Base-by-base conservation (phyloP, 1,140 invertebrate genomes). In the Drusus annulatus region DNA sequence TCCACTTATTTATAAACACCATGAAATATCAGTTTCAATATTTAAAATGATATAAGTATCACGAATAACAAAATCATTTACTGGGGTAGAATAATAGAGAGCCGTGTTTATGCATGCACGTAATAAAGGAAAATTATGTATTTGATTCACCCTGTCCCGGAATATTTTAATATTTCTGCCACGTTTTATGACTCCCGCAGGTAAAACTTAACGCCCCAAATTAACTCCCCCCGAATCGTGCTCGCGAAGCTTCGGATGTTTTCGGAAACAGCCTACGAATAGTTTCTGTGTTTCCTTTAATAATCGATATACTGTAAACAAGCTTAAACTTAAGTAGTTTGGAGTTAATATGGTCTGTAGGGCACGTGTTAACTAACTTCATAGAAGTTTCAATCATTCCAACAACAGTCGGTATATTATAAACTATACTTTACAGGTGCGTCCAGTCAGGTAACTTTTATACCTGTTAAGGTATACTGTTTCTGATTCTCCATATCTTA, bases 141-240 rank as follows among this genome's bases (percentile, higher is more conserved):
- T 36, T 36, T 6, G 31, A 36, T 25, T 74, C 23, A 28, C 28
- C 62, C 21, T 28, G 21, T 65, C 50, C 28, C 7, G n/a, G 19
- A 51, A 8, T 16, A 51, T 51, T 6, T 19, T 50, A 51, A 71
- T 50, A 71, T 71, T 50, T 21, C n/a, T 36, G 17, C 45, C 65
- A 17, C 31, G 45, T 71, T 71, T 82, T 76, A 82, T 82, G 75
- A 52, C 78, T 82, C 81, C 81, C 81, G 52, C 62, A 82, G 81
- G 81, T 82, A 82, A 82, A 82, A 82, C 81, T 79, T 79, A 82
- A 82, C 45, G 68, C 68, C 73, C 63, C 81, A 73, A 82, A 82
- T 82, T 82, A 82, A 82, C 76, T 65, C 77, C 58, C 25, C 13
- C 75, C 68, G 45, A 71, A 71, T 17, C 5, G 17, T n/a, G 36